phyloP scores from a whole-genome alignment of 2,113 vertebrate genomes.

The Amblyopsis rosae region DNA sequence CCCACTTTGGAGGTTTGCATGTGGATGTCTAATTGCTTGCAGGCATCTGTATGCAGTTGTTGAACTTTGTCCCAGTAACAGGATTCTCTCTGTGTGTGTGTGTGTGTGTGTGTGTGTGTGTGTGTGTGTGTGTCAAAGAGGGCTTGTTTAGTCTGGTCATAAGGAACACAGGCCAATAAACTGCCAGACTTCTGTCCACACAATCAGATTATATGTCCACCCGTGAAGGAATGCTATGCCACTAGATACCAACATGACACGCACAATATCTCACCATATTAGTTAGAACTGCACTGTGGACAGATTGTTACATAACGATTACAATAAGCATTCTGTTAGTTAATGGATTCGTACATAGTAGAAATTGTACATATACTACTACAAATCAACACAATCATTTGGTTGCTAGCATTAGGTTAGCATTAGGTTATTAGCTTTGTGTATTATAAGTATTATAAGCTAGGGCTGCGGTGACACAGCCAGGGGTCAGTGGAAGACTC shows the following conservation, averaged over 20 bases:
- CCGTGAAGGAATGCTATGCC: conserved; percentile 52
- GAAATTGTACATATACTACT: too few relatives aligned
- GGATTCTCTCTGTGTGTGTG: conserved; percentile 48
- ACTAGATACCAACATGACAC: conserved; percentile 23
- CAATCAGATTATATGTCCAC: conserved; percentile 57
- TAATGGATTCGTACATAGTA: too few relatives aligned
- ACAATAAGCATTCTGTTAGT: too few relatives aligned
- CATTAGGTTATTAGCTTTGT: too few relatives aligned
- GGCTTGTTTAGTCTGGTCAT: conserved; percentile 79
- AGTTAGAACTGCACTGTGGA: neutral
- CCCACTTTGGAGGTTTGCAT: conserved; percentile 62
- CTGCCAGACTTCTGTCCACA: conserved; percentile 57
- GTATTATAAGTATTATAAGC: neutral
- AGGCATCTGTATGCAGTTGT: conserved; percentile 73
- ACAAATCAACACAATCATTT: too few relatives aligned
- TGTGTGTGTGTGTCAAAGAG: conserved; percentile 26
- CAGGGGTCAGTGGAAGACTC: conserved; percentile 34
- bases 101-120: conserved; percentile 19
- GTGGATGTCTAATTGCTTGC: conserved; percentile 71
- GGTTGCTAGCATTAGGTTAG: too few relatives aligned
- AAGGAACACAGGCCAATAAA: conserved; percentile 63
- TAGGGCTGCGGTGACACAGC: conserved; percentile 30
- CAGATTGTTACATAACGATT: too few relatives aligned
- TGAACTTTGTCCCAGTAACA: conserved; percentile 82
- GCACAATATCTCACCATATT: conserved; percentile 38